phyloP scores from a whole-genome alignment of 2,888 invertebrate species.

The Adineta ricciae region DNA sequence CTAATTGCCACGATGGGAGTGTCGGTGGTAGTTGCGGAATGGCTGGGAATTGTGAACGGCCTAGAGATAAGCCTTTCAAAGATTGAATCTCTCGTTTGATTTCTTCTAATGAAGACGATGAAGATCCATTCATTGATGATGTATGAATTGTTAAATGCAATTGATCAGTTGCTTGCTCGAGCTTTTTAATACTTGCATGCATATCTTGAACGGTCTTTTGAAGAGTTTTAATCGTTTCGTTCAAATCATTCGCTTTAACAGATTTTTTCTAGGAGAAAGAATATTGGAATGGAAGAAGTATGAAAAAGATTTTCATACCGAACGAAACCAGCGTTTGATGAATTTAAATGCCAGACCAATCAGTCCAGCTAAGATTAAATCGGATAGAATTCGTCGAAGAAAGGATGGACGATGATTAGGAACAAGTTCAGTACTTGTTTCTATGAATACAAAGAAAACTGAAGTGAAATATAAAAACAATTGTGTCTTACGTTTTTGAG shows the following conservation, averaged over 20 bases:
- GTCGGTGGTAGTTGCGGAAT: slow-evolving; percentile 19
- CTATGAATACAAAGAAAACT: background rate
- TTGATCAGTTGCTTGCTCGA: background rate
- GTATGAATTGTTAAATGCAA: background rate
- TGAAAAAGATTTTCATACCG: background rate
- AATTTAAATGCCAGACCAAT: background rate
- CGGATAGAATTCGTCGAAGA: background rate
- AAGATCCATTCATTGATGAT: background rate
- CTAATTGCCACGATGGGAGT: slow-evolving; percentile 31
- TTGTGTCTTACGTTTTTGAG: background rate
- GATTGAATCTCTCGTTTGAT: slow-evolving; percentile 28
- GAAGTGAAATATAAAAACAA: background rate
- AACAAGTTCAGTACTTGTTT: background rate
- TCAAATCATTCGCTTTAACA: background rate
- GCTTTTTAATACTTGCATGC: background rate
- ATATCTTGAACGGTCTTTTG: background rate
- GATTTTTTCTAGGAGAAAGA: background rate
- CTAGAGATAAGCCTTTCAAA: slow-evolving; percentile 24
- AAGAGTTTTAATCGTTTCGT: background rate
- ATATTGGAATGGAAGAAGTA: background rate
- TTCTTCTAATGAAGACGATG: background rate
- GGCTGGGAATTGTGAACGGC: slow-evolving; percentile 30
- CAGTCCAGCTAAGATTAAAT: background rate
- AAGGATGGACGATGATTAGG: background rate
- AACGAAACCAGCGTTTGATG: background rate